These are phyloP conservation scores for Carassius auratus DNA, from an alignment of 2,113 vertebrate species.

Conservation along the genomic window DNA sequence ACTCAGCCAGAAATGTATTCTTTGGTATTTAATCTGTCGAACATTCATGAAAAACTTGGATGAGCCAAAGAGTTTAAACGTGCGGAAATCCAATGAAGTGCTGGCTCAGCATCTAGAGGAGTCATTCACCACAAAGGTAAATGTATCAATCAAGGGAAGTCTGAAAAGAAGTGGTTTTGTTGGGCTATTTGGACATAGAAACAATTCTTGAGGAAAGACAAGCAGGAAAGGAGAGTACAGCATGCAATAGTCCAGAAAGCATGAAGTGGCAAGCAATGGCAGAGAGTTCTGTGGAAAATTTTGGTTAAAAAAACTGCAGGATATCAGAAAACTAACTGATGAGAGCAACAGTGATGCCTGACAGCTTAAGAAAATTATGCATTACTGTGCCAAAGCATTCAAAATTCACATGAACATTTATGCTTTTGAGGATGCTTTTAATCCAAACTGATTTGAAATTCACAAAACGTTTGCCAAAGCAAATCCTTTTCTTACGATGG, in stretches of 20 bases:
- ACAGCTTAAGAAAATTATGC: not conserved
- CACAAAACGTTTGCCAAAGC: not conserved
- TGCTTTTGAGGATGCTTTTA: slow-evolving; percentile 7
- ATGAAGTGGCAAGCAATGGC: not conserved
- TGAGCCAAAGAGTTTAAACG: not conserved
- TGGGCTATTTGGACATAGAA: not conserved
- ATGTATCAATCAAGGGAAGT: not conserved
- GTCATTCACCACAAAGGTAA: not conserved
- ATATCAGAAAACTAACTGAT: slow-evolving; percentile 28
- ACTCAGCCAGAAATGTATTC: not conserved
- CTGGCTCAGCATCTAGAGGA: slow-evolving; percentile 3
- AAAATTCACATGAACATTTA: not conserved
- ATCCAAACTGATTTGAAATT: not conserved
- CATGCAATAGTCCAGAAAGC: not conserved
- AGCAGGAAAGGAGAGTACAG: not conserved
- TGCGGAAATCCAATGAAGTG: not conserved
- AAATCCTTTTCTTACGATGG: not conserved
- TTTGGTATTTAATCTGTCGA: not conserved
- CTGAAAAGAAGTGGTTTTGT: not conserved
- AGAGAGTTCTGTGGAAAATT: not conserved
- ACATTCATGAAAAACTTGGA: not conserved
- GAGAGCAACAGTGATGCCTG: not conserved
- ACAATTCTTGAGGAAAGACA: not conserved
- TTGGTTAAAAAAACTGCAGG: not conserved
- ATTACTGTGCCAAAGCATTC: not conserved